A percentile compares a stretch with the other conserved stretches of the same genome.
Evolutionary conservation across 2,113 vertebrate species (phyloP).

Genomic region (Anolis carolinensis): DNA sequence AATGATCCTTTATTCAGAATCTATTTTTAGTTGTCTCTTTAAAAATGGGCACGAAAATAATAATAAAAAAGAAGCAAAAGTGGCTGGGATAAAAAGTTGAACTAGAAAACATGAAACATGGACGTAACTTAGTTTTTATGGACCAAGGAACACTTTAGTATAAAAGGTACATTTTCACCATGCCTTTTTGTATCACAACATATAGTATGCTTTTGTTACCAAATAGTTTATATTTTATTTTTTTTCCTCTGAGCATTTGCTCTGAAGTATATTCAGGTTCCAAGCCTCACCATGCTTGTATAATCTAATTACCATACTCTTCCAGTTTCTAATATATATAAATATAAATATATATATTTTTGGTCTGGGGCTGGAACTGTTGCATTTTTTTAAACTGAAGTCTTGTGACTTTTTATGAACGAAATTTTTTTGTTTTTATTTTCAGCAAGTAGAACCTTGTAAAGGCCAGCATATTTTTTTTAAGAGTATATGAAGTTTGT

Average conservation of each 20-base stretch:
- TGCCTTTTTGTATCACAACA: conserved; percentile 96
- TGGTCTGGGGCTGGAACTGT: conserved; percentile 83
- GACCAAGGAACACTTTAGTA: conserved; percentile 99
- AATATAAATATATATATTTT: conserved; percentile 79
- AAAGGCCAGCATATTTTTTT: conserved; percentile 88
- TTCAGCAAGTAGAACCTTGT: conserved; percentile 88
- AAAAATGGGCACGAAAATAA: conserved; percentile 79
- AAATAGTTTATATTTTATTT: conserved; percentile 91
- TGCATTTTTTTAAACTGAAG: conserved; percentile 78
- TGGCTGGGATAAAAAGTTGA: conserved; percentile 79
- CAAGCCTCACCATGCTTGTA: conserved; percentile 81
- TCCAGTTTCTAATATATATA: conserved; percentile 71
- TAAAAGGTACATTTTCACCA: conserved; percentile 99
- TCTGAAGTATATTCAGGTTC: conserved; percentile 85
- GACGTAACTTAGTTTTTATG: conserved; percentile 95
- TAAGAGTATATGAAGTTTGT: conserved; percentile 97
- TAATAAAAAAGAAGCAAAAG: conserved; percentile 67
- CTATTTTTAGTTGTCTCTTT: conserved; percentile 78
- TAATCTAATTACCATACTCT: conserved; percentile 83
- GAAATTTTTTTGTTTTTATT: conserved; percentile 80
- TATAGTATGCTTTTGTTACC: conserved; percentile 99
- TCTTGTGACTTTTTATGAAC: conserved; percentile 83
- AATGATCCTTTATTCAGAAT: conserved; percentile 74
- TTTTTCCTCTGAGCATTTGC: conserved; percentile 87
- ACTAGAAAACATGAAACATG: conserved; percentile 85